Evolutionary conservation across 2,888 invertebrate genomes (phyloP), one percentile per base, ranked within the genome.

Genomic region (Pachliopta kotzebuea): DNA sequence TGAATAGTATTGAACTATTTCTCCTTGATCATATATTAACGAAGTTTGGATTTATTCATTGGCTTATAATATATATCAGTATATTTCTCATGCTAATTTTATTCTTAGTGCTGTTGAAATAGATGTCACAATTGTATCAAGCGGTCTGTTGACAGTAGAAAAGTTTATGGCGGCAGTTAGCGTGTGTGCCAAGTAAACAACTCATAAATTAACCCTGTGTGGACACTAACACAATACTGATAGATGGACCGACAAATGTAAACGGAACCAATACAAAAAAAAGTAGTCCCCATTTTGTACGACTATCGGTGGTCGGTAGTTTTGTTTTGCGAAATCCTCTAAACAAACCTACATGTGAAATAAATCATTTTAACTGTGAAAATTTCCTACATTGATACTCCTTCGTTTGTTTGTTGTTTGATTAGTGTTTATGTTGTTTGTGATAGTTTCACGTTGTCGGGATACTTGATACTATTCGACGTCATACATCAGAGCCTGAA

Each of bases 181-280:
- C 70, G 64, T 70, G 65, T 72, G 70, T 68, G 75, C 67, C 67
- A 68, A 76, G 80, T 83, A 87, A 88, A 87, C 86, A 87, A 81
- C 76, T 76, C 68, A 81, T 86, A 86, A 83, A 86, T 86, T 80
- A 81, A 73, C 68, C 68, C 68, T 56, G 68, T 64, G 66, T 69
- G 71, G 70, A 71, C 73, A 68, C 61, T 67, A 68, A 70, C 70
- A 72, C 72, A 66, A 67, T 58, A 70, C 71, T 76, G 76, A 79
- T 76, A 79, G 75, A 77, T 74, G 70, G 73, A 73, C 68, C 67
- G 70, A 56, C 66, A 67, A 74, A 70, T 70, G 77, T 78, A 78
- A 83, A 82, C 77, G 81, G 65, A 70, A 67, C 66, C 67, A 76
- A 72, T 73, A n/a, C 75, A 74, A 76, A 56, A 29, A 74, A 75